Evolutionary conservation across 1,140 invertebrate genomes (phyloP).

Genomic region (Sipha flava): DNA sequence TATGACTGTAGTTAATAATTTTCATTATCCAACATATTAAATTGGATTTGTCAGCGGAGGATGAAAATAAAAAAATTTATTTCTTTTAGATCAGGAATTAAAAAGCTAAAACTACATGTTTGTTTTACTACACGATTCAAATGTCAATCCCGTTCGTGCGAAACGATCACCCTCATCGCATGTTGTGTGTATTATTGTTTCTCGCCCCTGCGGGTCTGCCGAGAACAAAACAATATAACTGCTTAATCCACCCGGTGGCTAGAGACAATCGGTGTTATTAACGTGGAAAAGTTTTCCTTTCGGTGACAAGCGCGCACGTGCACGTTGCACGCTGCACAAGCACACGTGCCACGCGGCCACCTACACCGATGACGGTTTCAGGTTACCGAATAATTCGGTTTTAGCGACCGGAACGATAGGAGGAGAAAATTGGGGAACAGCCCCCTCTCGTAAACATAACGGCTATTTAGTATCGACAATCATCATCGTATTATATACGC

Average conservation of each 20-base stretch:
- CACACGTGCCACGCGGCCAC: not conserved
- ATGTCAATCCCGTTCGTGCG: not conserved
- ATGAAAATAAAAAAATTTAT: not conserved
- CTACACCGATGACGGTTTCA: not conserved
- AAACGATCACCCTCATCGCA: not conserved
- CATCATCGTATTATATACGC: not conserved
- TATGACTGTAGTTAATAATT: not conserved
- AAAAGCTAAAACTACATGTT: too few relatives aligned
- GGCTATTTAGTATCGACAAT: not conserved
- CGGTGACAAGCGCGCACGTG: conserved; percentile 25
- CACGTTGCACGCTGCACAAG: not conserved
- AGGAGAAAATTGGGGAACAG: not conserved
- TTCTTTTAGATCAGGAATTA: too few relatives aligned
- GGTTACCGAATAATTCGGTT: conserved; percentile 19
- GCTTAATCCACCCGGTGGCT: not conserved
- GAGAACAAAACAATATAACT: not conserved
- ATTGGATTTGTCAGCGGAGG: not conserved
- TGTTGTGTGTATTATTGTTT: not conserved
- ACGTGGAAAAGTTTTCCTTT: conserved; percentile 23
- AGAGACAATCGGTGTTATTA: conserved; percentile 13
- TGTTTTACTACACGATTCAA: not conserved
- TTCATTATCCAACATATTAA: not conserved
- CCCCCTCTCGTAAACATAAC: not conserved
- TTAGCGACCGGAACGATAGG: not conserved
- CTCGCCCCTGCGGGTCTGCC: not conserved